Base-by-base conservation (phyloP, 2,113 vertebrate species). In the Paraplagusia blochii region DNA sequence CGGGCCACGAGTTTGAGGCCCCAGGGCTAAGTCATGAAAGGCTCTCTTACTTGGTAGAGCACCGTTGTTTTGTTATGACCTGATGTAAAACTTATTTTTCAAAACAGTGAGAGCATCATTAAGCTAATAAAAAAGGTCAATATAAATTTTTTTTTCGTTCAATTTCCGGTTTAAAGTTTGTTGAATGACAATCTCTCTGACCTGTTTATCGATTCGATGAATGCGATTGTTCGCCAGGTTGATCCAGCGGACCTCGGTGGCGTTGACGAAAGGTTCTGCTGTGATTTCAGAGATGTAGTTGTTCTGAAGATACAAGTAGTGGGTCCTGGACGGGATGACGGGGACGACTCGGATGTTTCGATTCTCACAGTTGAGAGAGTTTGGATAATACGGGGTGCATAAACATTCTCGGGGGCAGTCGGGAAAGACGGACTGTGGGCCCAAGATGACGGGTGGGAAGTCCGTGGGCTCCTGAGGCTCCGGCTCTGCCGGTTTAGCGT, bases 201-300 rank as follows among this genome's bases (percentile, higher is more conserved):
- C 87, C 77, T 89, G 64, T 64, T 90, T 93, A 60, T 98, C 92
- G 65, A 99, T 79, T 49, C 88, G 91, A 10, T 92, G 90, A 53
- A 99, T 94, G 10, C 93, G 93, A 58, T 99, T 98, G 82, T 98
- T 98, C 64, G 95, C 95, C 44, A 98, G 81, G 84, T 97, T 98
- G 80, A 99, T 74, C 97, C 97, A 99, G 17, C 87, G 88, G 63
- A 99, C 86, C 1, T 82, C 93, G 0, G 92, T 91, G 78, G 95
- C 95, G 0, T 99, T 99, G 44, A 69, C 68, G 77, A 99, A 99
- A 12, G 96, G 65, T 33, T 95, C 94, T n/a, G 93, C 85, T 0
- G 91, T 92, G 44, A 99, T 90, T 63, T 94, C 90, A 0, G 92
- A 90, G 38, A 99, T 98, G 90, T 93, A 98, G 83, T 99, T 99